phyloP scores from a whole-genome alignment of 2,797 vertebrate species.

The Gallinago stenura region DNA sequence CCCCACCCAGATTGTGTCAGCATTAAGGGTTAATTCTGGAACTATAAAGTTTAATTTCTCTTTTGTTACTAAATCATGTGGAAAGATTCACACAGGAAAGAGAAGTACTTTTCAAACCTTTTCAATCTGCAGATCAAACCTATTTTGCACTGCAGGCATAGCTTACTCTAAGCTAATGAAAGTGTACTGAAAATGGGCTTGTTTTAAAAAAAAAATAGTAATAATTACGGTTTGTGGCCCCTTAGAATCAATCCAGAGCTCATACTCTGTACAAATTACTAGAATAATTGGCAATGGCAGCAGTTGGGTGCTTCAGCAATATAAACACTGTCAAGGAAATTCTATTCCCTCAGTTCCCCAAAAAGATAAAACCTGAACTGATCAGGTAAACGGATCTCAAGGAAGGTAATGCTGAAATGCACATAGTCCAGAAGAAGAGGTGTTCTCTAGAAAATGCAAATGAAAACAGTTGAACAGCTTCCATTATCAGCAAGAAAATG shows the following conservation, averaged over 20 bases:
- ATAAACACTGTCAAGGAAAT: background rate
- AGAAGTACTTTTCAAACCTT: background rate
- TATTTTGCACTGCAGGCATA: background rate
- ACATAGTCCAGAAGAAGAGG: background rate
- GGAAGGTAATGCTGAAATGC: background rate
- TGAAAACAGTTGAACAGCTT: background rate
- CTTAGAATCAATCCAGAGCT: background rate
- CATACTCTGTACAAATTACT: background rate
- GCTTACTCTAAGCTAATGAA: background rate
- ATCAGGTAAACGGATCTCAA: background rate
- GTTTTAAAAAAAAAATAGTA: background rate
- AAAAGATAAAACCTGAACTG: background rate
- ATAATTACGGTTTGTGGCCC: background rate
- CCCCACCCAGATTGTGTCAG: fast-evolving
- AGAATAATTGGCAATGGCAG: background rate
- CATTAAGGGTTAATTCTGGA: background rate
- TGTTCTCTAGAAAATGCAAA: background rate
- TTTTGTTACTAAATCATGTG: background rate
- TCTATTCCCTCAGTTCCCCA: background rate
- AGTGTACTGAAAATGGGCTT: background rate
- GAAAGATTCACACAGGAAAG: background rate
- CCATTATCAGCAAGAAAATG: background rate
- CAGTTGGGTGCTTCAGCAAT: background rate
- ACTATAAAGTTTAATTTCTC: background rate
- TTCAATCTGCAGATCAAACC: background rate